Percentiles rank a stretch among this genome's conserved stretches.
These are phyloP conservation scores for Allygus modestus DNA, from an alignment of 2,888 invertebrate species.

Conservation along the genomic window DNA sequence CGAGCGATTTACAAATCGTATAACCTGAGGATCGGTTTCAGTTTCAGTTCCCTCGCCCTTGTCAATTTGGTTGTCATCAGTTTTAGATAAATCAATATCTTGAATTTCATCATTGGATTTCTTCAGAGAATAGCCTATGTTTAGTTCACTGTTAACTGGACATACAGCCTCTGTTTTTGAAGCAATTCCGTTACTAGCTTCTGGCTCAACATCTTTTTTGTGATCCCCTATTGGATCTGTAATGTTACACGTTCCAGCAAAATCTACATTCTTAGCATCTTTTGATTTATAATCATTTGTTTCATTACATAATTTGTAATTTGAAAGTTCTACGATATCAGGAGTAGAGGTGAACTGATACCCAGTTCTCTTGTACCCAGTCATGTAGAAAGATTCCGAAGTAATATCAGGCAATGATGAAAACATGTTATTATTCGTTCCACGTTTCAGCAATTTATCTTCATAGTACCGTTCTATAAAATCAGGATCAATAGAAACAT, in stretches of 20 bases:
- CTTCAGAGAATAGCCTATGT: not conserved
- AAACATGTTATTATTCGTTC: not conserved
- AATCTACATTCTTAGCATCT: not conserved
- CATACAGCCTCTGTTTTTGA: not conserved
- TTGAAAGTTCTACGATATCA: not conserved
- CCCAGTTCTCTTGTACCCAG: not conserved
- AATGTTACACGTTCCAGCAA: not conserved
- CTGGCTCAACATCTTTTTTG: not conserved
- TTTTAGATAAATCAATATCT: not conserved
- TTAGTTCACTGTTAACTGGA: not conserved
- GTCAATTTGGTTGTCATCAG: not conserved
- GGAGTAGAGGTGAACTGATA: constrained; percentile 5
- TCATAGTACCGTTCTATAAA: not conserved
- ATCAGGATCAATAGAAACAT: not conserved
- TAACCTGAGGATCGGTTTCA: constrained; percentile 6
- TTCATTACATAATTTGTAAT: not conserved
- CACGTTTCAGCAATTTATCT: not conserved
- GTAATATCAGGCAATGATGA: constrained; percentile 24
- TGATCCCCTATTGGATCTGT: not conserved
- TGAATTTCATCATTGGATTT: not conserved
- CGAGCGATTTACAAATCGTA: constrained; percentile 50
- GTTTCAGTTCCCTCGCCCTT: constrained; percentile 12
- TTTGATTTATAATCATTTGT: not conserved
- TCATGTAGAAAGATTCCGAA: not conserved
- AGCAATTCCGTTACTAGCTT: no score